phyloP scores from a whole-genome alignment of 2,888 invertebrate species.

The Leucophora obtusa region DNA sequence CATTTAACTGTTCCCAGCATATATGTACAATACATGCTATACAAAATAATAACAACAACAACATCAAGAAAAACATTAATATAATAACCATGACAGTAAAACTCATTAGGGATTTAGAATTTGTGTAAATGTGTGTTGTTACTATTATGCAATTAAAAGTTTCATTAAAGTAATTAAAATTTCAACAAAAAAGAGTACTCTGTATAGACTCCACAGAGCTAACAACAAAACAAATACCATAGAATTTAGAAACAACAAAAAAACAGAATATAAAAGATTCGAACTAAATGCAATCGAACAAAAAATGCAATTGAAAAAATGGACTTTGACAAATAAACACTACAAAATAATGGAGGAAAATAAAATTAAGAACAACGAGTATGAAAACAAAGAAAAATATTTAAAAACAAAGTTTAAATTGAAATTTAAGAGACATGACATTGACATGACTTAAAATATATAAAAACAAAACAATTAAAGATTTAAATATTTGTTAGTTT shows the following conservation, averaged over 20 bases:
- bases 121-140: constrained; percentile 39
- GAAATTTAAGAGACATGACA: constrained; percentile 37
- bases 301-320: constrained; percentile 24
- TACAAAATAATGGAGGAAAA: constrained; percentile 36
- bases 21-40: background rate
- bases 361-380: constrained; percentile 1
- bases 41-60: constrained; percentile 26
- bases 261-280: constrained; percentile 21
- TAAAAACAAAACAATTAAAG: too few species aligned
- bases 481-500: too few species aligned
- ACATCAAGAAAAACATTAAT: constrained; percentile 5
- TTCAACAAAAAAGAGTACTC: constrained; percentile 70
- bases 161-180: constrained; percentile 78
- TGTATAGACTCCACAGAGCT: constrained; percentile 20
- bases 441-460: constrained; percentile 15
- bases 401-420: constrained; percentile 32
- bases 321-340: constrained; percentile 59
- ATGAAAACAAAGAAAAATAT: constrained; percentile 19
- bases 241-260: constrained; percentile 45
- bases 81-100: constrained; percentile 53
- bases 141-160: constrained; percentile 75
- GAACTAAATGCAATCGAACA: too few species aligned
- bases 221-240: constrained; percentile 25
- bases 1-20: background rate
- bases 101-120: constrained; percentile 56